Evolutionary conservation across 2,113 vertebrate genomes (phyloP), one percentile per base, ranked within the genome.

Genomic region (Epinephelus moara): DNA sequence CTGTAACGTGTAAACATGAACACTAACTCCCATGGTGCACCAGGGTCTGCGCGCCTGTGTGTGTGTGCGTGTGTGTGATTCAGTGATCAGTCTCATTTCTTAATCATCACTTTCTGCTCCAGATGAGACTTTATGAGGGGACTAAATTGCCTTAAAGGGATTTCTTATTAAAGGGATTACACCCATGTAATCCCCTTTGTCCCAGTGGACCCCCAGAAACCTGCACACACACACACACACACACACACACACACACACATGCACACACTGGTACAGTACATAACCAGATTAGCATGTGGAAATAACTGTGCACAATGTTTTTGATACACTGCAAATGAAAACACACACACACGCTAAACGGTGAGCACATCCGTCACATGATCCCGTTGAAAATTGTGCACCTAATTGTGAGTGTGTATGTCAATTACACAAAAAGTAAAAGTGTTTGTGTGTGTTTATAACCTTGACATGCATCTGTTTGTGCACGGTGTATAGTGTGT

Each of bases 161-260:
- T 97, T 96, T 95, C 92, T 96, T 96, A 96, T 97, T 97, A 97
- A 97, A 96, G 92, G 95, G 97, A 98, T 98, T 97, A 97, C 96
- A 97, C 94, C 95, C 95, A 95, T 97, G 97, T 97, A 98, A 98
- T 98, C 97, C 96, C 90, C 93, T 84, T 81, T 94, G 90, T 97
- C 97, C 97, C 97, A 93, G 92, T 92, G 96, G 97, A 96, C 94
- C 75, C 80, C 94, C 89, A 93, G 89, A 94, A 89, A 95, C 94
- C 94, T 85, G 90, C 95, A 95, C 96, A 75, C 85, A 70, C 77
- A 84, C 80, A 49, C 69, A 62, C 59, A 81, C 72, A 79, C 59
- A 49, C 55, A 67, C 61, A 62, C 21, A 25, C 69, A 64, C 14
- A 40, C 5, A 56, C 27, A 27, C 27, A 27, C 27, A 27, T 5